Percentiles rank a stretch among this genome's conserved stretches.
phyloP scores from a whole-genome alignment of 2,113 vertebrate species.

The Elachura formosa region DNA sequence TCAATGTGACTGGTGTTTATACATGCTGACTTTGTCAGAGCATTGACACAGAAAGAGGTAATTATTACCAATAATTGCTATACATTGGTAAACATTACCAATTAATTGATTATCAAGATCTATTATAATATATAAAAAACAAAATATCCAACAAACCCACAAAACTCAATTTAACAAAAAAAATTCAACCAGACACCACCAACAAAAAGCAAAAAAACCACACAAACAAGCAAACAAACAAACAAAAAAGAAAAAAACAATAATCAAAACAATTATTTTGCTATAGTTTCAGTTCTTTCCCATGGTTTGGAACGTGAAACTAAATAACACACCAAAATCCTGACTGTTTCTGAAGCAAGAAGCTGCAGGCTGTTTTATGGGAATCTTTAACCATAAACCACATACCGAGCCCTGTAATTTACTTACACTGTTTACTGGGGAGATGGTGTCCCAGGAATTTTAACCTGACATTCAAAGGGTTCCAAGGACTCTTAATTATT shows the following conservation, averaged over 20 bases:
- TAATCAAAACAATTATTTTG: not conserved
- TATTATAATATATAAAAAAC: not conserved
- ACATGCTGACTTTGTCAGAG: not conserved
- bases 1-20: not conserved
- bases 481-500: slow-evolving; percentile 16
- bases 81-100: too few species aligned
- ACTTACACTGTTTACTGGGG: not conserved
- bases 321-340: not conserved
- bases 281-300: not conserved
- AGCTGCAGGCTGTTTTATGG: slow-evolving; percentile 23
- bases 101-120: not conserved
- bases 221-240: too few species aligned
- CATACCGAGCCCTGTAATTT: slow-evolving; percentile 28
- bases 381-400: slow-evolving; percentile 44
- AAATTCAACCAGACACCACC: not conserved
- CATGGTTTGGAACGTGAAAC: not conserved
- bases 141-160: not conserved
- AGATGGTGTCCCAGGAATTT: not conserved
- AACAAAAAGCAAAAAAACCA: not conserved
- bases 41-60: not conserved
- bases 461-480: not conserved
- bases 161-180: not conserved
- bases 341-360: not conserved
- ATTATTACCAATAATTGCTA: too few species aligned
- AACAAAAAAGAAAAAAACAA: not conserved